phyloP scores from a whole-genome alignment of 2,797 vertebrate species.

The Chelmon rostratus region DNA sequence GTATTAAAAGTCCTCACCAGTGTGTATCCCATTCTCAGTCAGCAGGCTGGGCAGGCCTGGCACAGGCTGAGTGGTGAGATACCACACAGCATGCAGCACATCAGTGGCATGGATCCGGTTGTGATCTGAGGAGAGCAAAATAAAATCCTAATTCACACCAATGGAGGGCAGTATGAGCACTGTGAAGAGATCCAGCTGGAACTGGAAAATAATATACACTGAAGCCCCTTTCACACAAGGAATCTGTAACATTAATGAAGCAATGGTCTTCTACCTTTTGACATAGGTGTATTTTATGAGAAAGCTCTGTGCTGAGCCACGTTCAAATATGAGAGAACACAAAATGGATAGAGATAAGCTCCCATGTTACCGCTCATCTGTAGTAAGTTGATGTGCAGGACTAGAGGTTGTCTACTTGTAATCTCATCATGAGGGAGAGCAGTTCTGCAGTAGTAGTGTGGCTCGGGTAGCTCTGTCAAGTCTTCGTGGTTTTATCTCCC shows the following conservation, averaged over 20 bases:
- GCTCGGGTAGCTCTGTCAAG: neutral
- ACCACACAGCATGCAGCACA: conserved; percentile 98
- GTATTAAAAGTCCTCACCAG: conserved; percentile 81
- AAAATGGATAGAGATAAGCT: neutral
- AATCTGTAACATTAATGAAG: neutral
- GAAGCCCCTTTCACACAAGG: neutral
- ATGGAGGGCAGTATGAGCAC: conserved; percentile 8
- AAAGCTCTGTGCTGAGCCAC: too few relatives aligned
- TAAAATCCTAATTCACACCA: conserved; percentile 5
- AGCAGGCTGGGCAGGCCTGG: conserved; percentile 90
- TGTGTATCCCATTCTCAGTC: conserved; percentile 90
- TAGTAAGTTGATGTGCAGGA: neutral
- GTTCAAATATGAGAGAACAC: neutral
- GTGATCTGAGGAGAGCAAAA: conserved; percentile 88
- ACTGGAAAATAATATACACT: neutral
- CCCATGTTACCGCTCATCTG: neutral
- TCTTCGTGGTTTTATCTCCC: neutral
- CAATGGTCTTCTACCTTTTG: neutral
- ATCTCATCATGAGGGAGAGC: neutral
- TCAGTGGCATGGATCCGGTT: conserved; percentile 98
- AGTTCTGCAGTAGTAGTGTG: neutral
- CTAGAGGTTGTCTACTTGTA: neutral
- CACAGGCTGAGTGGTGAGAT: conserved; percentile 95
- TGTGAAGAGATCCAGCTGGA: neutral
- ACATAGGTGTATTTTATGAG: too few relatives aligned